These are phyloP conservation scores for Campylomormyrus tamandua DNA, from an alignment of 2,113 vertebrate genomes.

Conservation along the genomic window DNA sequence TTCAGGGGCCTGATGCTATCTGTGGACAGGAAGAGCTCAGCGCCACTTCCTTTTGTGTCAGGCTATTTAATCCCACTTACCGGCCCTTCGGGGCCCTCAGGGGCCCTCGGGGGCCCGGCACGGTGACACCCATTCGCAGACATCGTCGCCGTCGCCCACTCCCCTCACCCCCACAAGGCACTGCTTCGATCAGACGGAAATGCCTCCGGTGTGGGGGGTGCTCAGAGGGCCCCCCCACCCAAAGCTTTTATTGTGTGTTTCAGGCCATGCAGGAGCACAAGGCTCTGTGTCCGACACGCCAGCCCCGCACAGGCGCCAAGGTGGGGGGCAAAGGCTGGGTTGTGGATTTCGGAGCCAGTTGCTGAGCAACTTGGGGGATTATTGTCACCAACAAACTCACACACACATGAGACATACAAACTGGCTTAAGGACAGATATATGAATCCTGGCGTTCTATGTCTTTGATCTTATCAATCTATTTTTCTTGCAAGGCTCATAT, in stretches of 20 bases:
- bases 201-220: neutral
- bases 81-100: neutral
- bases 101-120: neutral
- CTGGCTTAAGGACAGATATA: neutral
- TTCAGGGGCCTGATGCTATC: conserved; percentile 30
- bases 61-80: conserved; percentile 23
- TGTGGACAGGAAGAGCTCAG: conserved; percentile 31
- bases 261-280: neutral
- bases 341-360: neutral
- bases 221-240: neutral
- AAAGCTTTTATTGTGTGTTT: neutral
- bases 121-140: neutral
- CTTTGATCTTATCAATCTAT: neutral
- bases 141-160: neutral
- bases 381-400: neutral
- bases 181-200: neutral
- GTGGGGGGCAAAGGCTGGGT: neutral
- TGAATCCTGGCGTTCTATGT: neutral
- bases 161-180: neutral
- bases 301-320: neutral
- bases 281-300: neutral
- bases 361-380: neutral
- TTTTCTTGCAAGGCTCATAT: neutral
- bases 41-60: conserved; percentile 25
- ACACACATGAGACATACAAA: neutral